Conservation (phyloP, 2,888 invertebrate genomes). For the Helobdella robusta region DNA sequence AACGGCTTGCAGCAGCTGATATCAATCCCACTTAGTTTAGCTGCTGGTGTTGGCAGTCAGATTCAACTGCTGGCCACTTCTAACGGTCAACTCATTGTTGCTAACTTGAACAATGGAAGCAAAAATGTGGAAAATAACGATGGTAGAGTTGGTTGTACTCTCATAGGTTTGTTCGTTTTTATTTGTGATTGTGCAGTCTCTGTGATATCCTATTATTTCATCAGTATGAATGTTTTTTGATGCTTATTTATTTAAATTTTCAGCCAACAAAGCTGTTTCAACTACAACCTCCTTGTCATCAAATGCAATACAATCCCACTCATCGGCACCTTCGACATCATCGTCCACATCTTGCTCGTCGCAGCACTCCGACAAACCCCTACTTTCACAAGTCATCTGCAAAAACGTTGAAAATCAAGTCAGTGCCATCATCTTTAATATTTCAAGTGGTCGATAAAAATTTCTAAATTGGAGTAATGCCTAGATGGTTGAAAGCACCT, state of each 20-base stretch:
- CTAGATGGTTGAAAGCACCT: too few relatives aligned
- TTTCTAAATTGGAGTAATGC: too few relatives aligned
- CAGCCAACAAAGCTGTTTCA: neutral
- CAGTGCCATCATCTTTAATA: too few relatives aligned
- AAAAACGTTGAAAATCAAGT: too few relatives aligned
- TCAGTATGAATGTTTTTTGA: too few relatives aligned
- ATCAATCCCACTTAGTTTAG: slow-evolving; percentile 71
- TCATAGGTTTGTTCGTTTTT: too few relatives aligned
- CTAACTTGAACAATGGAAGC: slow-evolving; percentile 55
- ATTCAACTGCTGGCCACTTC: slow-evolving; percentile 63
- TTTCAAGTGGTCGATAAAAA: too few relatives aligned
- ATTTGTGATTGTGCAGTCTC: too few relatives aligned
- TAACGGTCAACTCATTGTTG: slow-evolving; percentile 75
- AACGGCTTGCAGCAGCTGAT: slow-evolving; percentile 89
- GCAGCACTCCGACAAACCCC: too few relatives aligned
- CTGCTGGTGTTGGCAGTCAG: slow-evolving; percentile 47
- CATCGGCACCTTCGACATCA: neutral
- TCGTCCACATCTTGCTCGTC: neutral
- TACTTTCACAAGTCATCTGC: too few relatives aligned
- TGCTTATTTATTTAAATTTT: too few relatives aligned
- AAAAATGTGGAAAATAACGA: neutral
- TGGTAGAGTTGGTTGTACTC: neutral
- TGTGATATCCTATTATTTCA: too few relatives aligned
- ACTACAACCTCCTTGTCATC: neutral
- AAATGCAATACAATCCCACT: neutral